Base-by-base conservation (phyloP, 1,140 invertebrate species). In the Tyrophagus putrescentiae region DNA sequence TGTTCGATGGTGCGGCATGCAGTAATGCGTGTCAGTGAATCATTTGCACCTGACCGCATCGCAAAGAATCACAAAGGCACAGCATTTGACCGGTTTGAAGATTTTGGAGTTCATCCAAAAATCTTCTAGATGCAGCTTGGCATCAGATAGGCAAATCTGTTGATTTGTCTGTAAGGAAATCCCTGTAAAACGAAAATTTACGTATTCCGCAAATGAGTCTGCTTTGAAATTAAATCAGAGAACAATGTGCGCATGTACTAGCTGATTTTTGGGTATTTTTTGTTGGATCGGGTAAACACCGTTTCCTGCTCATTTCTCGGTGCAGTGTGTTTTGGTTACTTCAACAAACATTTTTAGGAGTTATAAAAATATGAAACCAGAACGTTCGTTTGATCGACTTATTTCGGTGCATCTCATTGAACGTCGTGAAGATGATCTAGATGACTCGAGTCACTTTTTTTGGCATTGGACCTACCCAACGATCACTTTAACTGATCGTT, bases 401-500 rank as follows among this genome's bases (percentile, higher is more conserved):
- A 18, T 45, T 4, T 59, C 57, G n/a, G 16, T 59, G 16, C 39
- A 59, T 59, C 32, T 59, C 18, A 11, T 59, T 7, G 57, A 44
- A 29, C 28, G 34, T 21, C 36, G 23, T 32, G 13, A 25, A 1
- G 25, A 59, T 16, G 39, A 59, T 25, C n/a, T 44, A 18, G 34
- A 54, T 31, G 52, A 31, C 4, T 2, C 4, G 13, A 25, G 27
- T 33, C 25, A 27, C 13, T 54, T 44, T 41, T 42, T 45, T 13
- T 42, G 34, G 57, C 36, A 27, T 18, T 59, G 57, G 57, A 59
- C 57, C 3, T 59, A 59, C 50, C 57, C 57, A 25, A 25, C 57
- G 1, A 44, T 59, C n/a, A 31, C 29, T 33, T n/a, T 33, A 21
- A 16, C 16, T n/a, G 34, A 45, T 18, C 27, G 57, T 4, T 11